phyloP scores from a whole-genome alignment of 2,797 vertebrate species.

The Acestrorhynchus altus region DNA sequence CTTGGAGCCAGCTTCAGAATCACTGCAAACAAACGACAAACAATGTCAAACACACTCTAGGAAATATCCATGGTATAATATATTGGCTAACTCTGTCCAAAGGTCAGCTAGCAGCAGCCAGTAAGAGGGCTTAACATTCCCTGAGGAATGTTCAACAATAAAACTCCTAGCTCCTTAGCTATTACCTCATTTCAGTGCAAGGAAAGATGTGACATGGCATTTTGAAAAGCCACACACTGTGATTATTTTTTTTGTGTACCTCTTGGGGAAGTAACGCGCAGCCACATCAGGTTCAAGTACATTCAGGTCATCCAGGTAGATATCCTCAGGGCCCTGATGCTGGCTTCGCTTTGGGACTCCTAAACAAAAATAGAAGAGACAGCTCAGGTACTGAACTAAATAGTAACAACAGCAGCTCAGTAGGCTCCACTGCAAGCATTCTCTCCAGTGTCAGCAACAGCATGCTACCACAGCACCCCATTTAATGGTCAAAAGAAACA shows the following conservation, averaged over 20 bases:
- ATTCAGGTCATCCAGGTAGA: constrained; percentile 95
- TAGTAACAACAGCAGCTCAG: constrained; percentile 18
- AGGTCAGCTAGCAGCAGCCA: not conserved
- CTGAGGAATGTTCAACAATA: not conserved
- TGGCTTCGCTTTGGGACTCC: constrained; percentile 95
- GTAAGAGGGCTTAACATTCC: constrained; percentile 4
- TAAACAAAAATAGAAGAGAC: constrained; percentile 60
- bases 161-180: not conserved
- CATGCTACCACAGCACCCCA: not conserved
- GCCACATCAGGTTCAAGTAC: constrained; percentile 95
- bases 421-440: not conserved
- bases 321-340: constrained; percentile 96
- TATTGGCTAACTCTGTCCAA: not conserved
- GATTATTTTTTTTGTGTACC: constrained; percentile 68
- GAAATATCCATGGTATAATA: not conserved
- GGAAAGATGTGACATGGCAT: constrained; percentile 3
- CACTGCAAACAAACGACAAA: constrained; percentile 76
- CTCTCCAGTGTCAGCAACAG: not conserved
- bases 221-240: constrained; percentile 26
- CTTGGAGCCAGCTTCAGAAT: constrained; percentile 86
- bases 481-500: too few species aligned
- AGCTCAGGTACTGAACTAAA: not conserved
- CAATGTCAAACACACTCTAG: constrained; percentile 4
- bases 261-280: constrained; percentile 96
- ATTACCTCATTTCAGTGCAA: not conserved